These are phyloP conservation scores for Paratilapia polleni DNA, from an alignment of 2,113 vertebrate genomes.

Conservation along the genomic window DNA sequence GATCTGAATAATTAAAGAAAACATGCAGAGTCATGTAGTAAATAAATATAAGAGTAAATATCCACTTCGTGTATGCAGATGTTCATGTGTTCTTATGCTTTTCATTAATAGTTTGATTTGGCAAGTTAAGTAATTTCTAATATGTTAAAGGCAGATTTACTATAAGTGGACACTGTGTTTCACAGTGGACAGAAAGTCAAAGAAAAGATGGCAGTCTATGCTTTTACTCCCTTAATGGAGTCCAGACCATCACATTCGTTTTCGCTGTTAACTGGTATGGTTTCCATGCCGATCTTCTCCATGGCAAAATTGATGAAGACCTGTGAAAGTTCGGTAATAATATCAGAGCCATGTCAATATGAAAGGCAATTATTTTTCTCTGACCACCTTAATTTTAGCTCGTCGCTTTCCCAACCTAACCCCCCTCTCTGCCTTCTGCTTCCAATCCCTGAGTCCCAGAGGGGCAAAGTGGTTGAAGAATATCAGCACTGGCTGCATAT, in stretches of 20 bases:
- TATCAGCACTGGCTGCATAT: constrained; percentile 69
- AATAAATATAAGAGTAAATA: neutral
- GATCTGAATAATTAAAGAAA: constrained; percentile 3
- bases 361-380: neutral
- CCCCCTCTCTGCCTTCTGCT: constrained; percentile 3
- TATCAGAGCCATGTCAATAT: constrained; percentile 14
- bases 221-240: constrained; percentile 41
- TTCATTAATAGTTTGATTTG: neutral
- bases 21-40: neutral
- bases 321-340: constrained; percentile 68
- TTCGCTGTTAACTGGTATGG: constrained; percentile 32
- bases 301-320: constrained; percentile 98
- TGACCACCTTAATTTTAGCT: neutral
- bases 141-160: neutral
- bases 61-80: neutral
- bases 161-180: constrained; percentile 11
- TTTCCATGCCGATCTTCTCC: constrained; percentile 77
- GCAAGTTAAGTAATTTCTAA: too few relatives aligned
- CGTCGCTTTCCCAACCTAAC: neutral
- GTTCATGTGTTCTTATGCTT: neutral
- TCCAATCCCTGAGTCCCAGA: constrained; percentile 58
- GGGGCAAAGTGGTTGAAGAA: constrained; percentile 57
- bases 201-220: constrained; percentile 29
- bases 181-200: neutral
- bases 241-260: constrained; percentile 44